These are phyloP conservation scores for Pholis gunnellus DNA, from an alignment of 2,113 vertebrate genomes.

Conservation along the genomic window DNA sequence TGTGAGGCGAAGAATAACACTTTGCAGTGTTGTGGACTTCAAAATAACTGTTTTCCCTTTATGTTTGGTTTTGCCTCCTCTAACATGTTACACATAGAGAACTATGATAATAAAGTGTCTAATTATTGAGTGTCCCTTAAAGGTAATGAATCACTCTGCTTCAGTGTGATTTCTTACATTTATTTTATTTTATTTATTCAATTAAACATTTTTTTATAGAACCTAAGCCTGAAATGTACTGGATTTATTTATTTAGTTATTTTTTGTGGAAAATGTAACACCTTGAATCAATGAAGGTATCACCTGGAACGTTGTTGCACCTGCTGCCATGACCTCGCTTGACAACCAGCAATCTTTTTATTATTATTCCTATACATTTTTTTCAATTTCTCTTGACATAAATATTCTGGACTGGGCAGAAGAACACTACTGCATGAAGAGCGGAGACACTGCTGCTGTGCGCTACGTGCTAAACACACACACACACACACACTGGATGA, in stretches of 20 bases:
- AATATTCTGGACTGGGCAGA: background rate
- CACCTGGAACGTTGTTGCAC: no score
- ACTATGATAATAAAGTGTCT: no score
- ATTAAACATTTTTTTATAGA: background rate
- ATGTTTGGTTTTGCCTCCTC: background rate
- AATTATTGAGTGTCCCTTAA: no score
- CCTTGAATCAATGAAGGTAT: no score
- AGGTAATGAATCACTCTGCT: background rate
- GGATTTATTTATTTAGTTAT: background rate
- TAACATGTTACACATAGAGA: background rate
- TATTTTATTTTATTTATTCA: no score
- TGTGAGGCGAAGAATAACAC: background rate
- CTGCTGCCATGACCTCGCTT: no score
- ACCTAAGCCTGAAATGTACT: background rate
- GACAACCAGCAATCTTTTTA: no score
- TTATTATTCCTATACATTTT: background rate
- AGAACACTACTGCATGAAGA: background rate
- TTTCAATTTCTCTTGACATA: constrained; percentile 5
- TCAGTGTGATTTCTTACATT: background rate
- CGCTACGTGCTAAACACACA: constrained; percentile 10
- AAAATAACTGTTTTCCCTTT: background rate
- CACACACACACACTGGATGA: constrained; percentile 1
- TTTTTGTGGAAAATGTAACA: no score
- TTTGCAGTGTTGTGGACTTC: background rate
- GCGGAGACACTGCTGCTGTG: background rate